A percentile compares a stretch with the other conserved stretches of the same genome.
Evolutionary conservation across 2,888 invertebrate genomes (phyloP).

Genomic region (Brachynemurus nebulosus): DNA sequence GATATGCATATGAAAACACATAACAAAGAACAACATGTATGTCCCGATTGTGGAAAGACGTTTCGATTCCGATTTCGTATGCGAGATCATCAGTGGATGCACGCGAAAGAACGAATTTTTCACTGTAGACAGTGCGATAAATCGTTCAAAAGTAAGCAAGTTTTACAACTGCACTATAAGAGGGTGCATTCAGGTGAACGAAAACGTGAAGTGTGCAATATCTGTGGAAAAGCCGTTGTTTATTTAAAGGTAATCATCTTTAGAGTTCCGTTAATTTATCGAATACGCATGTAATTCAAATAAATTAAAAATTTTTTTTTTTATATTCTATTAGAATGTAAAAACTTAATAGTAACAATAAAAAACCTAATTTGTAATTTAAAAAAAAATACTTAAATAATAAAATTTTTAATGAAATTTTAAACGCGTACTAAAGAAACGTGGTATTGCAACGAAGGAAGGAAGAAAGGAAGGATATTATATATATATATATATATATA

Average conservation of each 20-base stretch:
- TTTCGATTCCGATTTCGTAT: conserved; percentile 1
- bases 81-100: background rate
- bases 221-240: conserved; percentile 6
- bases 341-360: too few relatives aligned
- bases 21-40: background rate
- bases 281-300: too few relatives aligned
- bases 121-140: conserved; percentile 3
- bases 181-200: background rate
- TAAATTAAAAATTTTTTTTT: too few relatives aligned
- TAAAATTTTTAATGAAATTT: too few relatives aligned
- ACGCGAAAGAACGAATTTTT: background rate
- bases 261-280: too few relatives aligned
- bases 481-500: too few relatives aligned
- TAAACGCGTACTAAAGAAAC: too few relatives aligned
- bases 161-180: background rate
- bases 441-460: too few relatives aligned
- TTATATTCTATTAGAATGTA: too few relatives aligned
- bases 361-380: too few relatives aligned
- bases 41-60: conserved; percentile 4
- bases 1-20: conserved; percentile 5
- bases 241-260: conserved; percentile 1
- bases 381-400: too few relatives aligned
- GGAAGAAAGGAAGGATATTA: too few relatives aligned
- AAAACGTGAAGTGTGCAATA: conserved; percentile 2
- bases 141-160: conserved; percentile 2